Base-by-base conservation (phyloP, 2,797 vertebrate species). In the Bovichtus variegatus region DNA sequence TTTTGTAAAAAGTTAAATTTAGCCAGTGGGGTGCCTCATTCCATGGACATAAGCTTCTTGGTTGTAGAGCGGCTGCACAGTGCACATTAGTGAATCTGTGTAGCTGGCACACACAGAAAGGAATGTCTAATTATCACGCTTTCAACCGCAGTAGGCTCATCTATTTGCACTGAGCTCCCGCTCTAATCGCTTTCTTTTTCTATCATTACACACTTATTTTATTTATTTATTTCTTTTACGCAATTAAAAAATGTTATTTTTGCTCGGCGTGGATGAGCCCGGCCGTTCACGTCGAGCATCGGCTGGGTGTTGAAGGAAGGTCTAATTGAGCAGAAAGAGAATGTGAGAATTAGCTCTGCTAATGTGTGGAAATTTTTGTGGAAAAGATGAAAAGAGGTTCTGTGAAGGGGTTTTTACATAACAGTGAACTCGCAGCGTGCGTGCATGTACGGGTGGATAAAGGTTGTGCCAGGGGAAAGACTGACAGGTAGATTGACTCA, bases 71-170 rank as follows among this genome's bases (percentile, higher is more conserved):
- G 71, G 75, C 84, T 78, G 75, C 74, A 85, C 76, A 59, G 80
- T 83, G 82, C 81, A 91, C 84, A 87, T 92, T 83, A 88, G 81
- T 76, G 83, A 77, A 91, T 89, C 90, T 86, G 86, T 87, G 87
- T 90, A 84, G 86, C 87, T 93, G 93, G 91, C 91, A 84, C 86
- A 21, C 77, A 18, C 75, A 90, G 83, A 94, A 92, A 93, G 90
- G 87, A 91, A 89, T 90, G 89, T 87, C 84, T 93, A 93, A 94
- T 94, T 93, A 93, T 89, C 89, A 92, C 69, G 86, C 91, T 89
- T 91, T 91, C 88, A 91, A 67, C 83, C 83, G 50, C 87, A 91
- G 79, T 64, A 63, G 83, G 77, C 83, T 83, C 82, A 83, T 88
- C 83, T 78, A 76, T 90, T 89, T 88, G 80, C 80, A 59, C 78